Percentiles rank a stretch among this genome's conserved stretches.
phyloP scores from a whole-genome alignment of 2,888 invertebrate genomes.

The Agrotis puta region DNA sequence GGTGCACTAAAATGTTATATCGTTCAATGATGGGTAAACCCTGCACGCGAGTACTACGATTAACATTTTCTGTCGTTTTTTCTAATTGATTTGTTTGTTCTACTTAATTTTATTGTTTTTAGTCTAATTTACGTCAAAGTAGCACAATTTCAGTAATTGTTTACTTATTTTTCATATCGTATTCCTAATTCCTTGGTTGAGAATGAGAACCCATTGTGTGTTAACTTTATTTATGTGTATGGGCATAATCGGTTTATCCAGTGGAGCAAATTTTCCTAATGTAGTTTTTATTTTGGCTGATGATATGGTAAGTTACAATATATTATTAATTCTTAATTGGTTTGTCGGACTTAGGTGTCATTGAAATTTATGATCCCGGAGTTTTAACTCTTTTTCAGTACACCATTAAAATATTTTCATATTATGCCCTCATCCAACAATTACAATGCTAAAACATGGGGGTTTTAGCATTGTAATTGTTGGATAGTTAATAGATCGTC shows the following conservation, averaged over 20 bases:
- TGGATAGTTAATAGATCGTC: neutral
- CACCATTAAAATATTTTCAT: neutral
- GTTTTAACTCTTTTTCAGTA: neutral
- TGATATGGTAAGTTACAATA: conserved; percentile 93
- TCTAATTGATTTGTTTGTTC: neutral
- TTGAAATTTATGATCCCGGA: no score
- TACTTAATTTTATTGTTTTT: neutral
- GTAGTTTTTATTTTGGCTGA: conserved; percentile 95
- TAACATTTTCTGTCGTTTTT: neutral
- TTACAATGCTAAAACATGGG: no score
- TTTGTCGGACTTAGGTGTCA: neutral
- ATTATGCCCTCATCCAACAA: neutral
- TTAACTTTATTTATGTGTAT: conserved; percentile 20
- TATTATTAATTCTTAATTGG: neutral
- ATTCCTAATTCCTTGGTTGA: neutral
- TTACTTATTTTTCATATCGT: neutral
- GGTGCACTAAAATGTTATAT: conserved; percentile 20
- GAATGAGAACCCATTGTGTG: conserved; percentile 34
- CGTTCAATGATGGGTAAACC: conserved; percentile 15
- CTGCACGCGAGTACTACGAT: conserved; percentile 14
- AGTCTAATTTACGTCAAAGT: neutral
- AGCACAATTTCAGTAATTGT: neutral
- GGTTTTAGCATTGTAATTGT: neutral
- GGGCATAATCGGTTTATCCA: conserved; percentile 1
- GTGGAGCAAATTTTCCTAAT: conserved; percentile 83